Percentiles rank a stretch among this genome's conserved stretches.
These are phyloP conservation scores for Ophioderma brevispina DNA, from an alignment of 35 echinoderm and acorn worm species.

Conservation along the genomic window DNA sequence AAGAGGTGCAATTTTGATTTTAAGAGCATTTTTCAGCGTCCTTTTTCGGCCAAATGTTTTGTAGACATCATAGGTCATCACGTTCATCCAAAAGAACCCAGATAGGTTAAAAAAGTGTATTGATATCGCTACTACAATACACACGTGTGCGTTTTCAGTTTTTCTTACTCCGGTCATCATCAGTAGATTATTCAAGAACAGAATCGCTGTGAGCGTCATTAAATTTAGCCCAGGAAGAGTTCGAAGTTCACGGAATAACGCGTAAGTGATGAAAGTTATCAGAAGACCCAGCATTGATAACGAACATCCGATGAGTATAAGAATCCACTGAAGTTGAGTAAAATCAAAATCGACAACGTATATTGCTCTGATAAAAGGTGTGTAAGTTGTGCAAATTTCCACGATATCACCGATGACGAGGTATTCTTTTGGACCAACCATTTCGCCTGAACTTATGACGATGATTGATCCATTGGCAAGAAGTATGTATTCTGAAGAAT, in stretches of 20 bases:
- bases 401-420: constrained; percentile 30
- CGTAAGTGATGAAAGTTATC: constrained; percentile 76
- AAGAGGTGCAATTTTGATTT: constrained; percentile 1
- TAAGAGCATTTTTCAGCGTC: constrained; percentile 6
- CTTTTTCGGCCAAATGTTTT: constrained; percentile 77
- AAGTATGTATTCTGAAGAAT: constrained; percentile 59
- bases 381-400: constrained; percentile 59
- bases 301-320: constrained; percentile 35
- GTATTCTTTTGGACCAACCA: constrained; percentile 55
- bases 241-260: constrained; percentile 66
- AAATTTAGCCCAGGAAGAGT: constrained; percentile 83
- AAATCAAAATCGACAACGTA: constrained; percentile 84
- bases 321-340: constrained; percentile 57
- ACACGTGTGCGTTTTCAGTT: constrained; percentile 10
- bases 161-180: constrained; percentile 42
- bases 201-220: constrained; percentile 57
- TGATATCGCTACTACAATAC: constrained; percentile 54
- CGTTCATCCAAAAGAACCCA: constrained; percentile 78
- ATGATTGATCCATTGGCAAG: constrained; percentile 46
- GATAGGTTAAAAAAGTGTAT: constrained; percentile 78
- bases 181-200: constrained; percentile 39
- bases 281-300: constrained; percentile 54
- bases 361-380: constrained; percentile 28
- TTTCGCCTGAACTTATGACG: constrained; percentile 11
- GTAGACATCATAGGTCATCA: constrained; percentile 69